These are phyloP conservation scores for Falco biarmicus DNA, from an alignment of 2,797 vertebrate genomes.

Conservation along the genomic window DNA sequence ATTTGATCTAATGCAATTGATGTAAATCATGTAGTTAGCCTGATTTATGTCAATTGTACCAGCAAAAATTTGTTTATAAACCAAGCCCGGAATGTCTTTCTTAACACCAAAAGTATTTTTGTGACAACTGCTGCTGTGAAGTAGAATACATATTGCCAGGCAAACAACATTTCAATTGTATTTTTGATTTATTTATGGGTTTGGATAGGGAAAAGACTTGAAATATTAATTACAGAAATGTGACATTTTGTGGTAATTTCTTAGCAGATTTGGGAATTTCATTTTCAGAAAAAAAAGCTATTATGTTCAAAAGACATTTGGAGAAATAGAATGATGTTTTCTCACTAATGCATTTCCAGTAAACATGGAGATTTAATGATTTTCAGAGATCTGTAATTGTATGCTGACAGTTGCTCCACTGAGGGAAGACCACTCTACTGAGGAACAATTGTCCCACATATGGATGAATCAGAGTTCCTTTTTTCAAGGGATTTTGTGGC, in stretches of 20 bases:
- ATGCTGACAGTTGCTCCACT: conserved; percentile 41
- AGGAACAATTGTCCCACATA: conserved; percentile 49
- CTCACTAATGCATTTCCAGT: conserved; percentile 57
- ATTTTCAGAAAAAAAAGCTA: conserved; percentile 37
- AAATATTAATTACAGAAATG: conserved; percentile 62
- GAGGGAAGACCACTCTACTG: conserved; percentile 19
- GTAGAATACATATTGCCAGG: conserved; percentile 13
- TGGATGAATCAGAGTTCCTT: conserved; percentile 16
- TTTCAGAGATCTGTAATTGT: conserved; percentile 51
- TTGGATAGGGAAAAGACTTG: conserved; percentile 16
- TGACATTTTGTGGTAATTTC: conserved; percentile 57
- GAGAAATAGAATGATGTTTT: conserved; percentile 29
- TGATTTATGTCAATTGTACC: conserved; percentile 53
- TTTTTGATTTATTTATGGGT: conserved; percentile 62
- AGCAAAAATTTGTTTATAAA: conserved; percentile 67
- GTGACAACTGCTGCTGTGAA: conserved; percentile 47
- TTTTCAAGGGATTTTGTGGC: conserved; percentile 25
- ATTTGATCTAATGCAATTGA: conserved; percentile 50
- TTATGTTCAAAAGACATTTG: conserved; percentile 41
- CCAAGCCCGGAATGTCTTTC: conserved; percentile 22
- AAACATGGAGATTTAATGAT: conserved; percentile 50
- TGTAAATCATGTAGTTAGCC: conserved; percentile 50
- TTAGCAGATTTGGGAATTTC: conserved; percentile 50
- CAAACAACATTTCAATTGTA: conserved; percentile 53
- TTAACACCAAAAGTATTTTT: conserved; percentile 50